Conservation (phyloP, 2,888 invertebrate species). For the Synanthedon andrenaeformis region DNA sequence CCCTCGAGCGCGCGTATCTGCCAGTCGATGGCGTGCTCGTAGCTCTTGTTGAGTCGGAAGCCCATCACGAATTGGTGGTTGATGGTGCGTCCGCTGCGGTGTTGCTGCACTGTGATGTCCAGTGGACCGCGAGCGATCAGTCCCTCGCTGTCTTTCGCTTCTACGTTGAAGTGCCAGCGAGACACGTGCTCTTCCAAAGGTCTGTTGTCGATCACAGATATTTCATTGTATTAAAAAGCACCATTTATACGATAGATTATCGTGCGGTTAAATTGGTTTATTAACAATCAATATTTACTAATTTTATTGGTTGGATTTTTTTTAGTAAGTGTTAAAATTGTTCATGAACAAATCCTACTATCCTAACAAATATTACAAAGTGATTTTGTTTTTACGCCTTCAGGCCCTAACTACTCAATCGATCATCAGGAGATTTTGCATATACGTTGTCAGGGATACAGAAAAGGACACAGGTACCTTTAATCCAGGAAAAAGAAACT, state of each 20-base stretch:
- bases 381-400: too few relatives aligned
- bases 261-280: not conserved
- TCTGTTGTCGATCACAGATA: constrained; percentile 59
- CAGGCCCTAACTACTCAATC: too few relatives aligned
- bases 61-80: constrained; percentile 85
- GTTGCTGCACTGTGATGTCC: constrained; percentile 85
- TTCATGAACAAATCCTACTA: too few relatives aligned
- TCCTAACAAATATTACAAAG: too few relatives aligned
- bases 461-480: too few relatives aligned
- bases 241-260: too few relatives aligned
- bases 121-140: constrained; percentile 78
- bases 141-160: constrained; percentile 84
- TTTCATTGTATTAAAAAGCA: not conserved
- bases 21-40: constrained; percentile 81
- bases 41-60: constrained; percentile 60
- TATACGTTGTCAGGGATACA: too few relatives aligned
- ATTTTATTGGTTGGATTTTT: not conserved
- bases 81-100: constrained; percentile 80
- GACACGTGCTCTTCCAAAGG: constrained; percentile 86
- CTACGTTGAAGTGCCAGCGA: constrained; percentile 82
- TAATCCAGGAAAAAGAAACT: too few relatives aligned
- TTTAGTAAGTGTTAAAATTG: not conserved
- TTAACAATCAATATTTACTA: not conserved
- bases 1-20: constrained; percentile 76
- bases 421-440: too few relatives aligned